A percentile compares a stretch with the other conserved stretches of the same genome.
These are phyloP conservation scores for Drosophila aldrichi DNA, from an alignment of 2,888 invertebrate species.

Conservation along the genomic window DNA sequence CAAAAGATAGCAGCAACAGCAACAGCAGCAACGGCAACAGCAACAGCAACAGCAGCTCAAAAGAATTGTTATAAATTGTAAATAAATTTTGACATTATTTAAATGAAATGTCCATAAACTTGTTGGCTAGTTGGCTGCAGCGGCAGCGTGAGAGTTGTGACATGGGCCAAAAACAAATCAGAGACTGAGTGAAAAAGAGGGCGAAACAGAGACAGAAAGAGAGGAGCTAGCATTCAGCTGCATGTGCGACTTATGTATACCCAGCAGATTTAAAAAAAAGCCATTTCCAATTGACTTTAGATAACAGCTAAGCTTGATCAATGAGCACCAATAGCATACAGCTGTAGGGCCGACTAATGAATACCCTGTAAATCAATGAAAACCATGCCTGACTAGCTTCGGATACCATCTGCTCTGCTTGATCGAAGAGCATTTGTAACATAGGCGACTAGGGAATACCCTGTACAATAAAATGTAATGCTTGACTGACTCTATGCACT, in stretches of 20 bases:
- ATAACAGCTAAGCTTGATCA: too few relatives aligned
- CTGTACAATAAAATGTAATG: not conserved
- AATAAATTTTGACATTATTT: constrained; percentile 72
- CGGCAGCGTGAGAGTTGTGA: constrained; percentile 67
- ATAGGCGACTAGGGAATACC: not conserved
- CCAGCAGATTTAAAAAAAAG: too few relatives aligned
- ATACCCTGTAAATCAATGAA: too few relatives aligned
- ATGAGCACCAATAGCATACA: too few relatives aligned
- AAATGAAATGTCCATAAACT: constrained; percentile 60
- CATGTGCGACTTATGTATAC: too few relatives aligned
- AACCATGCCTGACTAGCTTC: too few relatives aligned
- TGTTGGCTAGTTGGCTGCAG: constrained; percentile 30
- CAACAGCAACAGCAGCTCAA: constrained; percentile 5
- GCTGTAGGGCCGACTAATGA: too few relatives aligned
- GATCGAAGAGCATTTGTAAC: too few relatives aligned
- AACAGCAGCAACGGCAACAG: constrained; percentile 12
- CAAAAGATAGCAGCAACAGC: constrained; percentile 66
- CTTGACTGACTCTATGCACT: not conserved
- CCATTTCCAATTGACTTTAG: too few relatives aligned
- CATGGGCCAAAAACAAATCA: constrained; percentile 38
- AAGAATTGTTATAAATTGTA: constrained; percentile 78
- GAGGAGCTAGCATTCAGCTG: not conserved
- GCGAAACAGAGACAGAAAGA: not conserved
- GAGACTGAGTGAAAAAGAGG: not conserved
- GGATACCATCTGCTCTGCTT: too few relatives aligned